phyloP scores from a whole-genome alignment of 2,888 invertebrate species.

The Pseudeuparius sepicola region DNA sequence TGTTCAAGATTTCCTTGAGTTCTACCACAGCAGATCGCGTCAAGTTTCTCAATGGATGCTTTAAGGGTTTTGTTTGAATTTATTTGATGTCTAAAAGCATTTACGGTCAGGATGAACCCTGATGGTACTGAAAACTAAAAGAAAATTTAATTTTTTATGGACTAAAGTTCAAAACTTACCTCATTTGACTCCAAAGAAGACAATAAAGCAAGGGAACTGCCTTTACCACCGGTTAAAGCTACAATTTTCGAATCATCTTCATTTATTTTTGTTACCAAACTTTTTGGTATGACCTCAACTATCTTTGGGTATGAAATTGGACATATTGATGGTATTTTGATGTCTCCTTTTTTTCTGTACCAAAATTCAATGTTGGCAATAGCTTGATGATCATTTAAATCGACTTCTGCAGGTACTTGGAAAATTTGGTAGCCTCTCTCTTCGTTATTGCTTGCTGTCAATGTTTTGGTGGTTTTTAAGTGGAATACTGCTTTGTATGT shows the following conservation, averaged over 20 bases:
- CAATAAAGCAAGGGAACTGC: slow-evolving; percentile 61
- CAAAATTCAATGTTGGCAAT: slow-evolving; percentile 37
- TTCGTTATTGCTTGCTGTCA: slow-evolving; percentile 19
- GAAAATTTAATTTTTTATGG: too few relatives aligned
- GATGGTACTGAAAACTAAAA: slow-evolving; percentile 50
- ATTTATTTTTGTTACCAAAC: slow-evolving; percentile 35
- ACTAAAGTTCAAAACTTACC: slow-evolving; percentile 33
- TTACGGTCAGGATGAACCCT: slow-evolving; percentile 60
- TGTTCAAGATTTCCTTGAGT: slow-evolving; percentile 42
- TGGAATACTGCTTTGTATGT: slow-evolving; percentile 28
- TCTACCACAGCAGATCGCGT: slow-evolving; percentile 43
- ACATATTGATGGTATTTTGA: too few relatives aligned
- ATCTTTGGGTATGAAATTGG: too few relatives aligned
- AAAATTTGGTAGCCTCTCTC: slow-evolving; percentile 26
- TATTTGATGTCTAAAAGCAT: slow-evolving; percentile 51
- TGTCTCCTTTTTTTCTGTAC: too few relatives aligned
- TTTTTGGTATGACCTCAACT: too few relatives aligned
- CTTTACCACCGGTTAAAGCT: slow-evolving; percentile 65
- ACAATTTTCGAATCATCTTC: slow-evolving; percentile 44
- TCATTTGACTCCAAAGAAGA: slow-evolving; percentile 38
- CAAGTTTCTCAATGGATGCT: slow-evolving; percentile 42
- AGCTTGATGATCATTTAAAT: slow-evolving; percentile 35
- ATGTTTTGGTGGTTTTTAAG: slow-evolving; percentile 20
- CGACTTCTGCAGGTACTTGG: slow-evolving; percentile 29
- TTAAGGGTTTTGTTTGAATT: slow-evolving; percentile 39